phyloP scores from a whole-genome alignment of 2,888 invertebrate species.

The Raillietiella orientalis region DNA sequence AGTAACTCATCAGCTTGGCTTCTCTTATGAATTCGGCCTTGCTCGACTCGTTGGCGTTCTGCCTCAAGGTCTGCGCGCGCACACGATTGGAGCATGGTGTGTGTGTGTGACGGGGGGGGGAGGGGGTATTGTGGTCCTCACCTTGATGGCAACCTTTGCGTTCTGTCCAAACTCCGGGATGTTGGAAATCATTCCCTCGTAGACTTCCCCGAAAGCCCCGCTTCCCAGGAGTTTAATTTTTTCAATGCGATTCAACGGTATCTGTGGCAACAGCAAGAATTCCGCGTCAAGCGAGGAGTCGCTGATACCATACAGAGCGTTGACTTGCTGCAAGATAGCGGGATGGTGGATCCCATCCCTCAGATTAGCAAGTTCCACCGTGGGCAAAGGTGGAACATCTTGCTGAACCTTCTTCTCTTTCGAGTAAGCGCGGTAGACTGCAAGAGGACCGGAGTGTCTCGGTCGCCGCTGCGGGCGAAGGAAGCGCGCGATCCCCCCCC shows the following conservation, averaged over 20 bases:
- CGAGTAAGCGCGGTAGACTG: too few species aligned
- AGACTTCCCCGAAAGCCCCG: slow-evolving; percentile 91
- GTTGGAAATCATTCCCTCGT: slow-evolving; percentile 52
- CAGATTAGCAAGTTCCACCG: slow-evolving; percentile 54
- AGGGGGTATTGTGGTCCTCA: slow-evolving; percentile 10
- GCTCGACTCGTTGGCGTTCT: slow-evolving; percentile 63
- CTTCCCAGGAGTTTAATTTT: slow-evolving; percentile 65
- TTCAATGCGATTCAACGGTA: slow-evolving; percentile 51
- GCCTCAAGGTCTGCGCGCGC: slow-evolving; percentile 36
- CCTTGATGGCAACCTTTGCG: slow-evolving; percentile 60
- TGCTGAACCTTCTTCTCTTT: slow-evolving; percentile 33
- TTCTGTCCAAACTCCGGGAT: slow-evolving; percentile 22
- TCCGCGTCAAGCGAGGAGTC: slow-evolving; percentile 32
- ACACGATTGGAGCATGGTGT: slow-evolving; percentile 2
- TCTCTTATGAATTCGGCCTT: slow-evolving; percentile 83
- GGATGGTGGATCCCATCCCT: slow-evolving; percentile 38
- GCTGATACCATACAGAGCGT: slow-evolving; percentile 30
- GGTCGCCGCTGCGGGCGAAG: too few species aligned
- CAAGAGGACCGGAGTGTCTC: too few species aligned
- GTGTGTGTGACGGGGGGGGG: neutral
- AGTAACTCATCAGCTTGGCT: slow-evolving; percentile 86
- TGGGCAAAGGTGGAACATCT: slow-evolving; percentile 15
- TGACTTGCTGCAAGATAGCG: slow-evolving; percentile 43
- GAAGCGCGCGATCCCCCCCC: too few species aligned
- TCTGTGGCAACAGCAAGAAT: slow-evolving; percentile 46